These are phyloP conservation scores for Mionectes macconnelli DNA, from an alignment of 2,113 vertebrate genomes.

Conservation along the genomic window DNA sequence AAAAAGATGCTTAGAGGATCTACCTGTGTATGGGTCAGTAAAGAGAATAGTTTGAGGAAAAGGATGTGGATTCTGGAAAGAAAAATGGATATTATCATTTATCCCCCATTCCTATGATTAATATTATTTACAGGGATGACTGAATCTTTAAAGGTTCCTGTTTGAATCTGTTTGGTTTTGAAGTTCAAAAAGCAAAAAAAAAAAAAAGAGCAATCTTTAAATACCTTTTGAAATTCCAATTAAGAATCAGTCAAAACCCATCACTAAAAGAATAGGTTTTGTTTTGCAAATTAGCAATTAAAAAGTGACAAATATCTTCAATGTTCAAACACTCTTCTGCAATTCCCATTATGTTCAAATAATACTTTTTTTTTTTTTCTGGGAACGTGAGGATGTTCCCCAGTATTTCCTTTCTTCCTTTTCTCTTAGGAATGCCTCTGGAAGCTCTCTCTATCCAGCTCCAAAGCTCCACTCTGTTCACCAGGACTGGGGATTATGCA, in stretches of 20 bases:
- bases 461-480: neutral
- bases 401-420: neutral
- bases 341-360: neutral
- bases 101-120: neutral
- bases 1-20: neutral
- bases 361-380: neutral
- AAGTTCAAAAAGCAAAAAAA: conserved; percentile 12
- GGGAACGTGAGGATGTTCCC: neutral
- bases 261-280: conserved; percentile 35
- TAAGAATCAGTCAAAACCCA: conserved; percentile 52
- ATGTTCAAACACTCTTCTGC: neutral
- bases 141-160: neutral
- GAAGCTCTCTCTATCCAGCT: neutral
- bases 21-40: neutral
- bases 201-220: neutral
- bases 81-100: neutral
- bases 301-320: conserved; percentile 47
- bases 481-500: neutral
- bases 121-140: conserved; percentile 8
- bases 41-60: neutral
- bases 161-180: conserved; percentile 8
- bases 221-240: conserved; percentile 49
- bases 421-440: neutral
- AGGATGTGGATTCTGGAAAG: neutral
- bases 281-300: conserved; percentile 55